phyloP scores from a whole-genome alignment of 2,113 vertebrate species.

The Cyprinodon tularosa region DNA sequence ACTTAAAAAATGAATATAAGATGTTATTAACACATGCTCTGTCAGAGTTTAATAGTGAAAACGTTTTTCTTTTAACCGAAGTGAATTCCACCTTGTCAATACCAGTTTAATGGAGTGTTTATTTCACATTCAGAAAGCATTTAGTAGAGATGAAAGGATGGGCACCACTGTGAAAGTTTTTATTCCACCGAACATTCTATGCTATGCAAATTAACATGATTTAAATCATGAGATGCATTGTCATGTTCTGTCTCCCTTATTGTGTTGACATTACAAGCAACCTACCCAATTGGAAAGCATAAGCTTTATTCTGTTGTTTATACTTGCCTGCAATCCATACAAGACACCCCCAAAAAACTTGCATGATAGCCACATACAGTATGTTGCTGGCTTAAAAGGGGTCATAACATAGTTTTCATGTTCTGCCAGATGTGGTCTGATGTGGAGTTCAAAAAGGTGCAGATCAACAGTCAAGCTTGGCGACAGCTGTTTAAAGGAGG shows the following conservation, averaged over 20 bases:
- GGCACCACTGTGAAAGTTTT: too few species aligned
- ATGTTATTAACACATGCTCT: too few species aligned
- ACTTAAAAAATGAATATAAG: too few species aligned
- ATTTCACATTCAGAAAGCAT: conserved; percentile 63
- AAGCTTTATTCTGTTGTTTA: not conserved
- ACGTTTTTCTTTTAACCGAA: too few species aligned
- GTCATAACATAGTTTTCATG: not conserved
- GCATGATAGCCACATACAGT: not conserved
- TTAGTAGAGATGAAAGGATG: too few species aligned
- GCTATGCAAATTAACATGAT: conserved; percentile 24
- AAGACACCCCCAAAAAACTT: conserved; percentile 9
- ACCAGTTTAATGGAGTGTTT: conserved; percentile 65
- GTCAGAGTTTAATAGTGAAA: too few species aligned
- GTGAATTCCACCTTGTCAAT: too few species aligned
- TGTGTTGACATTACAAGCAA: not conserved
- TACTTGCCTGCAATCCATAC: not conserved
- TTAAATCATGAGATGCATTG: conserved; percentile 15
- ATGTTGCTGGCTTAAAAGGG: conserved; percentile 8
- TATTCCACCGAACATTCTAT: conserved; percentile 12
- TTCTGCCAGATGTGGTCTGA: conserved; percentile 3
- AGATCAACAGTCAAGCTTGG: conserved; percentile 10
- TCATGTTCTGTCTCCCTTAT: not conserved
- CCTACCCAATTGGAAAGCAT: not conserved
- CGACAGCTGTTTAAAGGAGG: conserved; percentile 39
- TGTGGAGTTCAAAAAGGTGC: conserved; percentile 26